Conservation (phyloP, 2,113 vertebrate genomes). For the Podarcis cretensis region DNA sequence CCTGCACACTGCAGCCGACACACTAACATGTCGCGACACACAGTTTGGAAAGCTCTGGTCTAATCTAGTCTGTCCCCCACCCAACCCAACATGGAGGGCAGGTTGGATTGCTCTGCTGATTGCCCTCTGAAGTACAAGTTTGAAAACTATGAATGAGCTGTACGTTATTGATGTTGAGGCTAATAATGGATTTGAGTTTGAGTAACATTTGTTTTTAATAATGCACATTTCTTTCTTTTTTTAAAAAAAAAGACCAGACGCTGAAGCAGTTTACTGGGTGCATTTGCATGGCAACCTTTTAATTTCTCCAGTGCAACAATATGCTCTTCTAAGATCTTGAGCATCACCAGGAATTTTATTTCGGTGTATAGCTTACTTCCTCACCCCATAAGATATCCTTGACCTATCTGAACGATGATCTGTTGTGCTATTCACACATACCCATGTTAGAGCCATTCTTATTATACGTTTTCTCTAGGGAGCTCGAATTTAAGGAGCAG, state of each 20-base stretch:
- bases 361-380: neutral
- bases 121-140: neutral
- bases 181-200: neutral
- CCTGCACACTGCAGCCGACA: too few relatives aligned
- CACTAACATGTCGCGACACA: too few relatives aligned
- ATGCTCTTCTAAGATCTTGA: neutral
- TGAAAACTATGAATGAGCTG: neutral
- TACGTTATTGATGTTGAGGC: neutral
- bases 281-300: neutral
- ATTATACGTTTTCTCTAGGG: constrained; percentile 72
- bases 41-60: too few relatives aligned
- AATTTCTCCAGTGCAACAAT: neutral
- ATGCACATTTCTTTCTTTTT: neutral
- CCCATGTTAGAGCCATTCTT: constrained; percentile 2
- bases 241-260: neutral
- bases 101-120: too few relatives aligned
- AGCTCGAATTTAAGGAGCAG: constrained; percentile 91
- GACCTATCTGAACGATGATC: neutral
- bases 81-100: too few relatives aligned
- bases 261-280: neutral
- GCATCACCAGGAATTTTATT: neutral
- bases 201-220: neutral
- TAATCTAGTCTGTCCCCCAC: too few relatives aligned
- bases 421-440: neutral
- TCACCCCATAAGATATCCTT: neutral